These are phyloP conservation scores for Babyrousa celebensis DNA, from an alignment of 2,797 vertebrate genomes.

Conservation along the genomic window DNA sequence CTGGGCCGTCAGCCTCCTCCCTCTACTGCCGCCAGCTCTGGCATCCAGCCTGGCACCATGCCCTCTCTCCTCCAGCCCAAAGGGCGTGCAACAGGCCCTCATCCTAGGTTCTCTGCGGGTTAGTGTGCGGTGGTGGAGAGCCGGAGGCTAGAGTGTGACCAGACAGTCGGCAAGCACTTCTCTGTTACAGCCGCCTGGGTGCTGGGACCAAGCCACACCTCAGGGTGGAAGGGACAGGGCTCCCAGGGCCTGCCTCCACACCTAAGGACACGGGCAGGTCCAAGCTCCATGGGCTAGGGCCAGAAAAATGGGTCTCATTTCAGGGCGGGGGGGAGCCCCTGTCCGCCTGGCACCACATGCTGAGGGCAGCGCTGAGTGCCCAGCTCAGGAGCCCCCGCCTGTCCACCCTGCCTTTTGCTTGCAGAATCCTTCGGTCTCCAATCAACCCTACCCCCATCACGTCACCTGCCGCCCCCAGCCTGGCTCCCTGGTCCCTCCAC, in stretches of 20 bases:
- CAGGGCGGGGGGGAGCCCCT: no score
- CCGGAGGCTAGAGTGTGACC: background rate
- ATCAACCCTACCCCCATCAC: background rate
- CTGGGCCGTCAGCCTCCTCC: slow-evolving; percentile 47
- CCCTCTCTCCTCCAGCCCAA: slow-evolving; percentile 51
- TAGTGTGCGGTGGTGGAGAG: background rate
- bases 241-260: background rate
- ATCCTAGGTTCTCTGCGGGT: background rate
- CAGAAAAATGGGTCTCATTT: background rate
- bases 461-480: background rate
- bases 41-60: slow-evolving; percentile 74
- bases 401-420: background rate
- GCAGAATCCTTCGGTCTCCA: slow-evolving; percentile 51
- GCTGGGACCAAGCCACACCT: background rate
- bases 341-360: no score
- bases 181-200: background rate
- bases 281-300: background rate
- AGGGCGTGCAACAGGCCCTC: slow-evolving; percentile 64
- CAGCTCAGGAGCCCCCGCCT: background rate
- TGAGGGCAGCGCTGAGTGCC: background rate
- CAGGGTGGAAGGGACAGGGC: background rate
- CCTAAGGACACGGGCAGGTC: background rate
- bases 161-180: background rate
- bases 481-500: background rate
- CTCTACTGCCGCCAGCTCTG: slow-evolving; percentile 66